Conservation (phyloP, 2,888 invertebrate genomes). For the Yponomeuta cagnagella region DNA sequence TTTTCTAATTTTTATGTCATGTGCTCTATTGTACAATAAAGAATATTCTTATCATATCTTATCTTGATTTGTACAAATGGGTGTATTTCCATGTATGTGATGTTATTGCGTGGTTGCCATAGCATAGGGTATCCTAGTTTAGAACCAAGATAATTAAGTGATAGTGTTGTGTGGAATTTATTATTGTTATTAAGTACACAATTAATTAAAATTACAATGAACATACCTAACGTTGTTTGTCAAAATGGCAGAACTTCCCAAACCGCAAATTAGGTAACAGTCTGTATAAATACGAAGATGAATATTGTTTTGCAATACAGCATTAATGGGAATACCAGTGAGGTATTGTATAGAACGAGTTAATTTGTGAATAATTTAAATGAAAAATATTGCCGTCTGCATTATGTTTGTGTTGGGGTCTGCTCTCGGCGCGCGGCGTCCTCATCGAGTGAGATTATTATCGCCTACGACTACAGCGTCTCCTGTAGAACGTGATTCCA, state of each 20-base stretch:
- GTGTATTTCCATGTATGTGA: no score
- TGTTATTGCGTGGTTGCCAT: no score
- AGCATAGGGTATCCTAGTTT: no score
- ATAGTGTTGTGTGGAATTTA: background rate
- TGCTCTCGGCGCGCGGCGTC: background rate
- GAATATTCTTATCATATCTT: no score
- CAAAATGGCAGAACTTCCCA: background rate
- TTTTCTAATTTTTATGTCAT: no score
- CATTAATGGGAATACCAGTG: background rate
- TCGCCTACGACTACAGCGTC: constrained; percentile 22
- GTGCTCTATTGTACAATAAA: no score
- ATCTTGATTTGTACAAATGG: no score
- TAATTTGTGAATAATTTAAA: constrained; percentile 1
- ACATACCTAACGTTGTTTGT: no score
- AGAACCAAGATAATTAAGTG: background rate
- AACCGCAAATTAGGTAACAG: constrained; percentile 8
- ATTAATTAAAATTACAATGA: background rate
- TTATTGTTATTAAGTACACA: background rate
- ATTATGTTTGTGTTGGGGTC: constrained; percentile 11
- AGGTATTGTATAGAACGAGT: background rate
- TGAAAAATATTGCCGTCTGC: constrained; percentile 10
- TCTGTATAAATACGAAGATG: constrained; percentile 8
- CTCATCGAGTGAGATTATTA: constrained; percentile 12
- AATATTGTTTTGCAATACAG: background rate
- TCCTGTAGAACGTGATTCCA: constrained; percentile 29